Conservation (phyloP, 2,888 invertebrate species). For the Carterocephalus palaemon region DNA sequence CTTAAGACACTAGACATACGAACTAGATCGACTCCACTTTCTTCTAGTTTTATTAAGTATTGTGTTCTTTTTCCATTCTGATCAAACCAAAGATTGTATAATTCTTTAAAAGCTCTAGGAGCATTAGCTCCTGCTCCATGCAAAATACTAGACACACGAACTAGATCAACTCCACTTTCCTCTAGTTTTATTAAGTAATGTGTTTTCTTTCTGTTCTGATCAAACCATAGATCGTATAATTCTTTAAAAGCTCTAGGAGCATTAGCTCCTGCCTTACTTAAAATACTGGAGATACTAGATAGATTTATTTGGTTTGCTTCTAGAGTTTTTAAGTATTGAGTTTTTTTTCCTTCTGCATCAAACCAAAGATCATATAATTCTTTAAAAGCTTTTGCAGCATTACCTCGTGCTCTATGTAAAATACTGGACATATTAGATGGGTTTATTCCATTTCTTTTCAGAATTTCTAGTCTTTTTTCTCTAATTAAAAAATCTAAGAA, state of each 20-base stretch:
- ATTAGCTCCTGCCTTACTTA: conserved; percentile 33
- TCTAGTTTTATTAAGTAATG: conserved; percentile 23
- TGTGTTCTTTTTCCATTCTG: too few species aligned
- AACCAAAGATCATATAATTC: conserved; percentile 40
- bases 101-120: conserved; percentile 30
- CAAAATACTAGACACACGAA: conserved; percentile 39
- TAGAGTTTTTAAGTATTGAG: conserved; percentile 27
- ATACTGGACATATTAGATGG: conserved; percentile 38
- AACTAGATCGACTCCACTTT: conserved; percentile 2
- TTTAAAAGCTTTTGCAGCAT: conserved; percentile 28
- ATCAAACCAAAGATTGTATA: conserved; percentile 38
- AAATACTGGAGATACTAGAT: conserved; percentile 39
- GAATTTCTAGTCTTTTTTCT: conserved; percentile 34
- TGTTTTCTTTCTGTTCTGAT: too few species aligned
- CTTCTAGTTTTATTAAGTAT: conserved; percentile 12
- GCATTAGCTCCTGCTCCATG: conserved; percentile 32
- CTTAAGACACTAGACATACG: conserved; percentile 37
- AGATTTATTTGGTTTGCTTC: background rate
- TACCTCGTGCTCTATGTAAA: conserved; percentile 31
- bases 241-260: conserved; percentile 29
- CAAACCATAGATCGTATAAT: conserved; percentile 38
- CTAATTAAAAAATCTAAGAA: conserved; percentile 44
- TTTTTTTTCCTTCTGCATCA: conserved; percentile 33
- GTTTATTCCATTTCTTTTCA: conserved; percentile 30
- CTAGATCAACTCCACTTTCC: conserved; percentile 35